Base-by-base conservation (phyloP, 2,113 vertebrate species). In the Notarius quadriscutis region DNA sequence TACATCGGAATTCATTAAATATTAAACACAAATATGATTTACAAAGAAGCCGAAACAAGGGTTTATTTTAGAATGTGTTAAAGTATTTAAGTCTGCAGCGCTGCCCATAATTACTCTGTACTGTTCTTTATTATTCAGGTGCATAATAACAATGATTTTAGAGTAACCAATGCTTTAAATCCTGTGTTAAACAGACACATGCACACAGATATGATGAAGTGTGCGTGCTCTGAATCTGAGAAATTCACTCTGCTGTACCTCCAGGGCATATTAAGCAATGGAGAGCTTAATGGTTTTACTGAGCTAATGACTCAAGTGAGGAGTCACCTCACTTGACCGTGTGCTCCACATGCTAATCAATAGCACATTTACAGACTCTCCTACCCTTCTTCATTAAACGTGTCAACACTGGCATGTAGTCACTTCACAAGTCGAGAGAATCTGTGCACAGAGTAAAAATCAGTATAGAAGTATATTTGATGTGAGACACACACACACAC, bases 241-340 rank as follows among this genome's bases (percentile, higher is more conserved):
- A 83, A 83, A 87, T 87, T 77, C 58, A 72, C 71, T 87, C 86
- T 65, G 81, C 81, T 90, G 80, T 87, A 81, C 87, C 87, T 88
- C 84, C 77, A 87, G 87, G 85, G 85, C 53, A 88, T 88, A 88
- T 90, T 86, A 88, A 86, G 75, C 67, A 25, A 78, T 71, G 80
- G 87, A 87, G 86, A 71, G 81, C 86, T 83, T 87, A 87, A 83
- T 62, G 71, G 77, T 88, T 90, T 84, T 85, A 88, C 85, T 30
- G 78, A 90, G 89, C 77, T 90, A 87, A 88, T 90, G 83, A 87
- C 86, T 90, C 85, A 84, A 81, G 81, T 86, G 89, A 88, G 67
- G 57, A 86, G 81, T 88, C 86, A 88, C 87, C 75, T 88, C 89
- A 86, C 84, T 86, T 88, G 74, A 87, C 89, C 85, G 84, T 84